phyloP scores from a whole-genome alignment of 1,140 invertebrate species.

The Orchestia grillus region DNA sequence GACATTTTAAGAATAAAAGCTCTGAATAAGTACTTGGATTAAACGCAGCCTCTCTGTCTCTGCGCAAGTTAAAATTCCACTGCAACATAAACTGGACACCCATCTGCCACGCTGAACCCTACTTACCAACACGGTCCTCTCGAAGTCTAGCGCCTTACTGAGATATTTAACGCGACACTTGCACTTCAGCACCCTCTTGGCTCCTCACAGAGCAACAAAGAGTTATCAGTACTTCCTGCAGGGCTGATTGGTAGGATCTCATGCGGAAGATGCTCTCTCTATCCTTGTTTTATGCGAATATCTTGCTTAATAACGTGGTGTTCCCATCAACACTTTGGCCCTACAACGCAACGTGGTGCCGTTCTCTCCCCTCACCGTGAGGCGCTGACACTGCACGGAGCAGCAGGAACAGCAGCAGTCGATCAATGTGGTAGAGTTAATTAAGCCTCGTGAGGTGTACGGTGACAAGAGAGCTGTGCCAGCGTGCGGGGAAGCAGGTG shows the following conservation, averaged over 20 bases:
- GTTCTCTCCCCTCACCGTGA: not conserved
- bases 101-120: too few relatives aligned
- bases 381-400: not conserved
- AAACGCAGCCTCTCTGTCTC: too few relatives aligned
- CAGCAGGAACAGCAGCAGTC: conserved; percentile 32
- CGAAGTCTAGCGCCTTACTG: not conserved
- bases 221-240: not conserved
- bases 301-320: not conserved
- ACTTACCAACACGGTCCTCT: not conserved
- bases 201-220: not conserved
- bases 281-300: not conserved
- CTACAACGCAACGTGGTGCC: not conserved
- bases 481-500: not conserved
- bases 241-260: too few relatives aligned
- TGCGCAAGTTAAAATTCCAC: too few relatives aligned
- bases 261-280: too few relatives aligned
- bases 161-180: not conserved
- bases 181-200: not conserved
- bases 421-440: conserved; percentile 41
- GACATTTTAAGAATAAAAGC: too few relatives aligned
- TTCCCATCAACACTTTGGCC: not conserved
- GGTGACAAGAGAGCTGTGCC: not conserved
- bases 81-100: too few relatives aligned
- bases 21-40: too few relatives aligned
- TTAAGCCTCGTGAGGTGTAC: conserved; percentile 21